These are phyloP conservation scores for Fistularia tabacaria DNA, from an alignment of 2,797 vertebrate species.

Conservation along the genomic window DNA sequence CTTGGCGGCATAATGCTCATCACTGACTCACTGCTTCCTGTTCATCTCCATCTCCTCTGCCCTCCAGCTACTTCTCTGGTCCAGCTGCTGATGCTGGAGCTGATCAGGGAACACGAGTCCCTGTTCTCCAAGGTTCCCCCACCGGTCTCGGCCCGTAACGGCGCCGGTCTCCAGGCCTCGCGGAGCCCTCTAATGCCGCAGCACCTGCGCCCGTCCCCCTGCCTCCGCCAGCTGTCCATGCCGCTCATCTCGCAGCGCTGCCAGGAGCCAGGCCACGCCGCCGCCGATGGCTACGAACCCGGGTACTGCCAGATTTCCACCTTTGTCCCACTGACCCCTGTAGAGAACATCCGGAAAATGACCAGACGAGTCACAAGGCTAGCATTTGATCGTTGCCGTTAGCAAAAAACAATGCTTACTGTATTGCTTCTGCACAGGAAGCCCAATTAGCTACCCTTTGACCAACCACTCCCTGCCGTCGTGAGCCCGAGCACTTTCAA, in stretches of 20 bases:
- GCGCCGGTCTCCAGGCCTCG: conserved; percentile 9
- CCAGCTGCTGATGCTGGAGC: conserved; percentile 65
- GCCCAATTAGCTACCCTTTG: too few relatives aligned
- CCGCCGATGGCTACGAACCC: conserved; percentile 19
- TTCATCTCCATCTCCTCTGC: not conserved
- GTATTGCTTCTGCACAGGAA: too few relatives aligned
- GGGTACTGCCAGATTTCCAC: conserved; percentile 26
- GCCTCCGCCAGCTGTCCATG: conserved; percentile 69
- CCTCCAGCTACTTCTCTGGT: conserved; percentile 54
- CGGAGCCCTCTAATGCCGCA: conserved; percentile 33
- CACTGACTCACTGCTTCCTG: not conserved
- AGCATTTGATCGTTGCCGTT: too few relatives aligned
- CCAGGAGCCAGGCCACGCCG: conserved; percentile 18
- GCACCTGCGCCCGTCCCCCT: conserved; percentile 51
- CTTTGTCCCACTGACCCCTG: not conserved
- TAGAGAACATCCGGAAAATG: too few relatives aligned
- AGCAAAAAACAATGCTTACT: too few relatives aligned
- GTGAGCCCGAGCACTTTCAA: too few relatives aligned
- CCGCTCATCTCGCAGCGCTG: conserved; percentile 59
- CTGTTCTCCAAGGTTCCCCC: conserved; percentile 53
- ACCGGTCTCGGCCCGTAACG: conserved; percentile 4
- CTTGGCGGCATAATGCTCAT: too few relatives aligned
- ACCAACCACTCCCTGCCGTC: too few relatives aligned
- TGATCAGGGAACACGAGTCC: conserved; percentile 61
- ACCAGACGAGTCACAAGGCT: too few relatives aligned